phyloP scores from a whole-genome alignment of 2,888 invertebrate genomes.

The Caenorhabditis sinica region DNA sequence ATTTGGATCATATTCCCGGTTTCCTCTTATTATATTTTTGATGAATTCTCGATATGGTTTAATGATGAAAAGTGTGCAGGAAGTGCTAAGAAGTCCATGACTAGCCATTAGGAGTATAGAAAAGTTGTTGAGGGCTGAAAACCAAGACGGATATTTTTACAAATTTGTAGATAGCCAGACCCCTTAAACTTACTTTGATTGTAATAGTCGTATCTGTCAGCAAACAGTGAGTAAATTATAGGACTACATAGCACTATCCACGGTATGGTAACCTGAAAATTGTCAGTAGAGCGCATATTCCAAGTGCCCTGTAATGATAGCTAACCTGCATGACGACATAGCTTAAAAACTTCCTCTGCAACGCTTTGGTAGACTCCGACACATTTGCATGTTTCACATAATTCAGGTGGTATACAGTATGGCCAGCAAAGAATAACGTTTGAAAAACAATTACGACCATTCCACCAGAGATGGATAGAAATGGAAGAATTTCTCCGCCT shows the following conservation, averaged over 20 bases:
- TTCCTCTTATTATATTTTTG: not conserved
- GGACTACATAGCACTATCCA: constrained; percentile 12
- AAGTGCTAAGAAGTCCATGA: not conserved
- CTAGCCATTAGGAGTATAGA: not conserved
- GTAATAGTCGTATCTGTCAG: constrained; percentile 43
- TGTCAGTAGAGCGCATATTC: too few relatives aligned
- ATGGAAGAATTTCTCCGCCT: constrained; percentile 12
- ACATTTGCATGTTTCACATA: constrained; percentile 10
- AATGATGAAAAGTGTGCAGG: not conserved
- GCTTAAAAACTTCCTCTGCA: constrained; percentile 27
- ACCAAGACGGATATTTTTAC: too few relatives aligned
- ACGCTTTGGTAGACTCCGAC: constrained; percentile 6
- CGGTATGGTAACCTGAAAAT: constrained; percentile 34
- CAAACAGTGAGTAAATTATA: constrained; percentile 39
- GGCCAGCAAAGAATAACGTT: constrained; percentile 27
- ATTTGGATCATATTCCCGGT: too few relatives aligned
- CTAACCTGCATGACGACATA: constrained; percentile 30
- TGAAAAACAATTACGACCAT: not conserved
- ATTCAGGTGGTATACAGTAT: constrained; percentile 33
- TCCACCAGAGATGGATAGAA: not conserved
- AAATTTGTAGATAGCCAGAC: too few relatives aligned
- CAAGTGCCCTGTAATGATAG: too few relatives aligned
- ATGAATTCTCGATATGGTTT: constrained; percentile 22
- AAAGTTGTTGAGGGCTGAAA: constrained; percentile 16
- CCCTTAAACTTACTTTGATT: constrained; percentile 60